These are phyloP conservation scores for Temnopleurus reevesii DNA, from an alignment of 53 echinoderm and acorn worm genomes.

Conservation along the genomic window DNA sequence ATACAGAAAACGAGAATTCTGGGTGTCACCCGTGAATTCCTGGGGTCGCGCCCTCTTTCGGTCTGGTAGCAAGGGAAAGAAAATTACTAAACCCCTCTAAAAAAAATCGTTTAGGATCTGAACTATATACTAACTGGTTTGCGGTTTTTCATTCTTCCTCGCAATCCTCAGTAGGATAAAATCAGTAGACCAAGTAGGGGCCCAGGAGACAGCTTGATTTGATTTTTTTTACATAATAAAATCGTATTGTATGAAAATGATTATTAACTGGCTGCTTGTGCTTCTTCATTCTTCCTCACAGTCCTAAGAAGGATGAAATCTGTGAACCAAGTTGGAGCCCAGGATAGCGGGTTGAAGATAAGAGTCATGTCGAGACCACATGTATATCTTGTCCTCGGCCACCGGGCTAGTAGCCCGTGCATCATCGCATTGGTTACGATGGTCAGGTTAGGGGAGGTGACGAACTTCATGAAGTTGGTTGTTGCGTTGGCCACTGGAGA, in stretches of 20 bases:
- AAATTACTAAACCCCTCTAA: too few relatives aligned
- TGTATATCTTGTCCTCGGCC: conserved; percentile 64
- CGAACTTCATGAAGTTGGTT: conserved; percentile 40
- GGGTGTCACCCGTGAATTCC: too few relatives aligned
- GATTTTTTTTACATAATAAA: too few relatives aligned
- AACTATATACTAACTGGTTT: too few relatives aligned
- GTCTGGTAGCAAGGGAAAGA: too few relatives aligned
- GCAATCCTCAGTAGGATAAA: neutral
- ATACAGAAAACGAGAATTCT: too few relatives aligned
- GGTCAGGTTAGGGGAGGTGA: conserved; percentile 48
- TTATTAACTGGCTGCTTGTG: too few relatives aligned
- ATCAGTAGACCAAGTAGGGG: conserved; percentile 59
- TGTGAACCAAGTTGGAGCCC: conserved; percentile 54
- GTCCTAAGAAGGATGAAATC: neutral
- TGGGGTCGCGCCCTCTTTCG: too few relatives aligned
- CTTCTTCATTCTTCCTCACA: neutral
- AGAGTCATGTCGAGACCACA: conserved; percentile 62
- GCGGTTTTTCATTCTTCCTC: neutral
- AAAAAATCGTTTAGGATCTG: too few relatives aligned
- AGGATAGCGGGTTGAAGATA: conserved; percentile 64
- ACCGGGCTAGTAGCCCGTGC: conserved; percentile 59
- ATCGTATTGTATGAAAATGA: too few relatives aligned
- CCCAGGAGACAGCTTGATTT: too few relatives aligned
- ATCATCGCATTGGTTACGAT: conserved; percentile 61
- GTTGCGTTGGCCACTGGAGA: neutral